These are phyloP conservation scores for Coenonympha glycerion DNA, from an alignment of 2,888 invertebrate species.

Conservation along the genomic window DNA sequence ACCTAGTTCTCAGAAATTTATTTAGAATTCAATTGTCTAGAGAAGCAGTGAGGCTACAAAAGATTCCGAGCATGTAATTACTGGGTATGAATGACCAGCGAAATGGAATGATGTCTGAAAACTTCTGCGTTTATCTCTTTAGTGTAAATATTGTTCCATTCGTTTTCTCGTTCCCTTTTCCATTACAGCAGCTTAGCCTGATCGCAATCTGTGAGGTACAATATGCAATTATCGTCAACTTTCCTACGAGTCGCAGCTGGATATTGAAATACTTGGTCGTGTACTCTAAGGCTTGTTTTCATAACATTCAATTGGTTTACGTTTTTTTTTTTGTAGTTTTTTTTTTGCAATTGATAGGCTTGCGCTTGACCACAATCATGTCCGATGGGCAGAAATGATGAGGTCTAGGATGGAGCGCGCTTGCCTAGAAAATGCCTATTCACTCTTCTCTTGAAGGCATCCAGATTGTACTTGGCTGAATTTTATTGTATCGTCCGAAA, in stretches of 20 bases:
- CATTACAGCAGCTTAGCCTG: neutral
- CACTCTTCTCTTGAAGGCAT: no score
- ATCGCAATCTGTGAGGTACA: constrained; percentile 3
- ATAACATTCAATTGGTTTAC: no score
- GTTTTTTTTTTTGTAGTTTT: no score
- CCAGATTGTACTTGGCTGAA: no score
- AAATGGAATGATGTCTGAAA: constrained; percentile 58
- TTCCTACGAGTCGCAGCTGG: neutral
- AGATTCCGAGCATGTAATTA: constrained; percentile 2
- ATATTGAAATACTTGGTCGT: neutral
- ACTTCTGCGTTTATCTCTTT: constrained; percentile 42
- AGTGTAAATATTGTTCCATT: constrained; percentile 31
- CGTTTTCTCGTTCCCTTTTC: constrained; percentile 4
- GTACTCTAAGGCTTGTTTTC: no score
- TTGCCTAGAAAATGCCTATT: no score
- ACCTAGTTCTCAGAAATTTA: neutral
- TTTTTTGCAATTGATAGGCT: no score
- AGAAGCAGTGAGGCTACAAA: constrained; percentile 4
- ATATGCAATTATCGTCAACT: neutral
- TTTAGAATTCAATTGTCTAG: constrained; percentile 1
- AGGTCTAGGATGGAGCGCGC: no score
- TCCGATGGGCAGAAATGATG: no score
- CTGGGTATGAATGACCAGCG: constrained; percentile 41
- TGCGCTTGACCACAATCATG: no score
- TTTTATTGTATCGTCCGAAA: no score